Evolutionary conservation across 2,888 invertebrate species (phyloP).

Genomic region (Timema cristinae): DNA sequence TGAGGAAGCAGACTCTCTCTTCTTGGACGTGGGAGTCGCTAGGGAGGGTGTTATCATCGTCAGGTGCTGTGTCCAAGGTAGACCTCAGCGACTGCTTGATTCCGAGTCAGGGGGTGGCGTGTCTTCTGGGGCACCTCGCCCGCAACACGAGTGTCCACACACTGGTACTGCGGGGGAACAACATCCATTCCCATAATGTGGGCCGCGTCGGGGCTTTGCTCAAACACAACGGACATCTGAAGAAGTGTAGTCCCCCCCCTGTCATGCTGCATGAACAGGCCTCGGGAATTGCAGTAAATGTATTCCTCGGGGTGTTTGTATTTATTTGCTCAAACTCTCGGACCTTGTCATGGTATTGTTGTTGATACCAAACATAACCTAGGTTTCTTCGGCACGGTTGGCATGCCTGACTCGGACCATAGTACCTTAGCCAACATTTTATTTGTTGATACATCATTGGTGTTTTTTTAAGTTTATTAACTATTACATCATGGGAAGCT

Average conservation of each 20-base stretch:
- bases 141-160: constrained; percentile 41
- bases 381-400: too few relatives aligned
- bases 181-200: constrained; percentile 40
- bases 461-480: too few relatives aligned
- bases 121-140: constrained; percentile 41
- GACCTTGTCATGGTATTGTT: too few relatives aligned
- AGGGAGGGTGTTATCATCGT: constrained; percentile 42
- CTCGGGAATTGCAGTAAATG: background rate
- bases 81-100: constrained; percentile 45
- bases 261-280: too few relatives aligned
- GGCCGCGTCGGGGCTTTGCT: constrained; percentile 42
- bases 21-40: constrained; percentile 41
- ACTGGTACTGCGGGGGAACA: constrained; percentile 45
- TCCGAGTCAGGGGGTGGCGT: constrained; percentile 41
- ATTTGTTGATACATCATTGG: too few relatives aligned
- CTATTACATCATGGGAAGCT: too few relatives aligned
- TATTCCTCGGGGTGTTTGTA: background rate
- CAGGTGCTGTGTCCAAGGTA: constrained; percentile 41
- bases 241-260: constrained; percentile 31
- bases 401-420: too few relatives aligned
- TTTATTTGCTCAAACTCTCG: too few relatives aligned
- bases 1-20: constrained; percentile 39
- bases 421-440: too few relatives aligned
- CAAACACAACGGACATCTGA: constrained; percentile 40
- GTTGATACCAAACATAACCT: too few relatives aligned